Evolutionary conservation across 1,140 invertebrate species (phyloP).

Genomic region (Hermetia illucens): DNA sequence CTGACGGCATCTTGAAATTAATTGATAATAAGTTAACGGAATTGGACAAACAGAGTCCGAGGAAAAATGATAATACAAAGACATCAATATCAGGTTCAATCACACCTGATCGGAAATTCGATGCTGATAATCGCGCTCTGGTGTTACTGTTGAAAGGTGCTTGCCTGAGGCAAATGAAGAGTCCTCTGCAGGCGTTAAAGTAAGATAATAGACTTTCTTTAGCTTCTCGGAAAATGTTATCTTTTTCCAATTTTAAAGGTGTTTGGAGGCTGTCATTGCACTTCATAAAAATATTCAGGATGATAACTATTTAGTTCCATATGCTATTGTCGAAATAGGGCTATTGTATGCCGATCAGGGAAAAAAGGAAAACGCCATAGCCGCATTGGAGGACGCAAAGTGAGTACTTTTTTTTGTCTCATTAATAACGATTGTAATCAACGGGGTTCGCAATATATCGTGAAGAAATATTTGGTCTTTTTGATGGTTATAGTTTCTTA

Average conservation of each 20-base stretch:
- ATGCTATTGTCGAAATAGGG: conserved; percentile 73
- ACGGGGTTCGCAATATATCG: conserved; percentile 2
- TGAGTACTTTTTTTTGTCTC: conserved; percentile 30
- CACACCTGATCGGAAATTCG: conserved; percentile 32
- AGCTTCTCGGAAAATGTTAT: not conserved
- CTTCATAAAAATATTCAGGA: conserved; percentile 67
- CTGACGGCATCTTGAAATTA: conserved; percentile 52
- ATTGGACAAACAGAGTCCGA: conserved; percentile 23
- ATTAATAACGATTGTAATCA: no score
- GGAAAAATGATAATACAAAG: conserved; percentile 13
- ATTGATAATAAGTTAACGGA: conserved; percentile 48
- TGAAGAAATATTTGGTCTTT: conserved; percentile 2
- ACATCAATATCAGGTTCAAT: no score
- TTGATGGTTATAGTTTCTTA: no score
- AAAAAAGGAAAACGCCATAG: conserved; percentile 48
- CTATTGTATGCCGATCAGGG: conserved; percentile 56
- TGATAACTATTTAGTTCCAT: conserved; percentile 76
- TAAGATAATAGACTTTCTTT: conserved; percentile 6
- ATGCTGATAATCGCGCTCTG: conserved; percentile 65
- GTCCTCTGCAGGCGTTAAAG: conserved; percentile 57
- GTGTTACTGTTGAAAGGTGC: conserved; percentile 68
- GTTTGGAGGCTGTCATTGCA: conserved; percentile 49
- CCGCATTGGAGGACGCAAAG: conserved; percentile 71
- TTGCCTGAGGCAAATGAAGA: conserved; percentile 60
- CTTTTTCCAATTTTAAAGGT: conserved; percentile 19